Evolutionary conservation across 2,113 vertebrate genomes (phyloP), one percentile per base, ranked within the genome.

Genomic region (Sander lucioperca): DNA sequence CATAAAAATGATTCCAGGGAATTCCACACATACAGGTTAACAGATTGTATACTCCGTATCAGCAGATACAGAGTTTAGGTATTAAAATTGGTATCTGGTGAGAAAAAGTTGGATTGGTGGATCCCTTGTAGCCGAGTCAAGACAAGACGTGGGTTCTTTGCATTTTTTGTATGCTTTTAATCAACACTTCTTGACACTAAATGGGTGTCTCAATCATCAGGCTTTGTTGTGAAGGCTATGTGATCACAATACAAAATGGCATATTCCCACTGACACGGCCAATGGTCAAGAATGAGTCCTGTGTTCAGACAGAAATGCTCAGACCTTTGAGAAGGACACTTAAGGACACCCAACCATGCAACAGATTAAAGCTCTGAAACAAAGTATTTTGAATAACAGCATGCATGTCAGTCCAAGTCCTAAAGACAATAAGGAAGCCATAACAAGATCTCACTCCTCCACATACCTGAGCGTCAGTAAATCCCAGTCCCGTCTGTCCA

Each of bases 301-400:
- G 68, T 18, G 30, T 21, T 43, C 25, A 61, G 47, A 67, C 53
- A 16, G 66, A 9, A 50, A n/a, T 6, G 63, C 10, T 68, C 21
- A 21, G 23, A 71, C 36, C 47, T 27, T 3, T 6, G 21, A 74
- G 33, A 74, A 71, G 19, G 45, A 70, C 19, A 27, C 45, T 56
- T 36, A 27, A 36, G 18, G 23, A 63, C 76, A 39, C 23, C 13
- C 36, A 6, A 43, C 64, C 25, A 61, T 33, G 19, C 13, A 68
- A 56, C 21, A 8, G 54, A 27, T 58, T 65, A 25, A 82, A 78
- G 63, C 43, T 80, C 19, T 73, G 45, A 59, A 21, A 54, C 33
- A 27, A 39, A 53, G 27, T 30, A 18, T 64, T 70, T 58, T 13
- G 19, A 36, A n/a, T 27, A 21, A 59, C 43, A 27, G 23, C 21